Base-by-base conservation (phyloP, 2,888 invertebrate genomes). In the Resseliella maxima region DNA sequence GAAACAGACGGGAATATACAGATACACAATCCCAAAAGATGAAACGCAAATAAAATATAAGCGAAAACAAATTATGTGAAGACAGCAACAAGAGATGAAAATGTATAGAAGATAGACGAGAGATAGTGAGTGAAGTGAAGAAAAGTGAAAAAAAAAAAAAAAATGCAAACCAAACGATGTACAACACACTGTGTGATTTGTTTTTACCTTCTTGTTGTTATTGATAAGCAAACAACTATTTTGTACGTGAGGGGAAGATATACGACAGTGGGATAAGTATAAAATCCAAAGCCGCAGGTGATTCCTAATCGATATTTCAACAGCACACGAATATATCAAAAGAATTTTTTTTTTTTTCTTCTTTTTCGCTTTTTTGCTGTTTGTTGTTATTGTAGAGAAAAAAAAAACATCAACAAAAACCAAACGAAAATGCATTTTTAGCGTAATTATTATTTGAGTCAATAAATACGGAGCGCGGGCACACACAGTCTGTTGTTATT, bases 301-400 rank as follows among this genome's bases (percentile, higher is more conserved):
- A 83, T 38, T 83, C 38, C 83, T 83, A 83, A 83, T 83, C 83
- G 83, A 83, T 83, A n/a, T 83, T 24, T 35, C 36, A 72, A 72
- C 38, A 64, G 15, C 31, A 83, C 38, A 83, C 5, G 38, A 38
- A 36, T 15, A 36, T 38, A 83, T 83, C 38, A n/a, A 38, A 59
- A 27, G 10, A 35, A 31, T 5, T 59, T 59, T 59, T n/a, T n/a
- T n/a, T n/a, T n/a, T n/a, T n/a, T n/a, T n/a, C n/a, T n/a, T n/a
- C n/a, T n/a, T n/a, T n/a, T n/a, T n/a, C n/a, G n/a, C n/a, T n/a
- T n/a, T n/a, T n/a, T n/a, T n/a, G n/a, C n/a, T n/a, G n/a, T n/a
- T n/a, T n/a, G n/a, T n/a, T n/a, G n/a, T n/a, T n/a, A n/a, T n/a
- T n/a, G n/a, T n/a, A n/a, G n/a, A n/a, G n/a, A n/a, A n/a, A n/a